Conservation (phyloP, 1,140 invertebrate genomes). For the Neodiprion virginianus region DNA sequence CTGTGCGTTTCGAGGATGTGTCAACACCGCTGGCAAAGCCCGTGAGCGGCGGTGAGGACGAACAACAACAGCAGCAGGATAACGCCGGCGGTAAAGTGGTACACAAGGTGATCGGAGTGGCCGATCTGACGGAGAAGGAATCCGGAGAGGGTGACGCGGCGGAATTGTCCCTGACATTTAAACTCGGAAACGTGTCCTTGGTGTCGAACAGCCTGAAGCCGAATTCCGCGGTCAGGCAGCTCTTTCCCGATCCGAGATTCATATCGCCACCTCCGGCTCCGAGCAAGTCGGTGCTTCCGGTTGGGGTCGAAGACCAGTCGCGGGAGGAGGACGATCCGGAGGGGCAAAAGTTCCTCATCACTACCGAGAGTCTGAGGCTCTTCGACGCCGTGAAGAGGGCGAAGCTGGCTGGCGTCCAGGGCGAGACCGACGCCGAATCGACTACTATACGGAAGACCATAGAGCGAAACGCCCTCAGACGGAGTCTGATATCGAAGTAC, state of each 20-base stretch:
- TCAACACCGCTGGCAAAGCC: not conserved
- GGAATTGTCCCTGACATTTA: constrained; percentile 67
- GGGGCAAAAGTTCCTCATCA: constrained; percentile 65
- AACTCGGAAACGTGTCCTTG: constrained; percentile 66
- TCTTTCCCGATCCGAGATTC: constrained; percentile 70
- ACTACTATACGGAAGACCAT: constrained; percentile 70
- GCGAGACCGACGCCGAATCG: constrained; percentile 62
- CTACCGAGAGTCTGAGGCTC: constrained; percentile 68
- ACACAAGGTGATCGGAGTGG: not conserved
- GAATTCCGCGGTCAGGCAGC: constrained; percentile 76
- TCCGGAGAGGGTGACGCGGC: constrained; percentile 53
- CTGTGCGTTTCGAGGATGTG: constrained; percentile 4
- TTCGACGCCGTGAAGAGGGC: constrained; percentile 71
- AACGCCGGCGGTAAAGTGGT: not conserved
- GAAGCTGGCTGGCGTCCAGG: constrained; percentile 59
- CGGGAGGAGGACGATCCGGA: constrained; percentile 47
- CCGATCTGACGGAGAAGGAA: constrained; percentile 23
- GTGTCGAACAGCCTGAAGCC: constrained; percentile 69
- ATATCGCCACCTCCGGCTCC: constrained; percentile 65
- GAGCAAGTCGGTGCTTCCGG: constrained; percentile 41
- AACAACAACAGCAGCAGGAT: constrained; percentile 6
- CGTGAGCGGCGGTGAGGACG: not conserved
- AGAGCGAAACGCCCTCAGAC: constrained; percentile 74
- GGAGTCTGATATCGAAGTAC: constrained; percentile 72
- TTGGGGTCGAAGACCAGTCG: constrained; percentile 19